Evolutionary conservation across 1,140 invertebrate species (phyloP).

Genomic region (Drosophila mojavensis): DNA sequence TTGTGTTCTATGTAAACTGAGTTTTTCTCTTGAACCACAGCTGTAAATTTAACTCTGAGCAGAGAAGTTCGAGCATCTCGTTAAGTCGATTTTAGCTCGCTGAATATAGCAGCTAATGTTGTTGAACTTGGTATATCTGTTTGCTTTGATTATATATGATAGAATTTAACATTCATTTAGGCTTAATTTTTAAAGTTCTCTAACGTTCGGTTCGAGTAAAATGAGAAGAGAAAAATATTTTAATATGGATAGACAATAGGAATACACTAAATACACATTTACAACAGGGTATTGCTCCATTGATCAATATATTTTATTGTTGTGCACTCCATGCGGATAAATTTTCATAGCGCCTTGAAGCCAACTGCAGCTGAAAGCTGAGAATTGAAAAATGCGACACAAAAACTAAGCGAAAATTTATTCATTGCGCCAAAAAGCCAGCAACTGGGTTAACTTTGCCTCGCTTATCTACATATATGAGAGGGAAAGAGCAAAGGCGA

Average conservation of each 20-base stretch:
- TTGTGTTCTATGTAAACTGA: too few species aligned
- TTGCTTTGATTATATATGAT: not conserved
- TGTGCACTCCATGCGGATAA: not conserved
- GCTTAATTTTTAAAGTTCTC: too few species aligned
- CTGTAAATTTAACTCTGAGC: too few species aligned
- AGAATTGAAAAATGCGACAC: conserved; percentile 39
- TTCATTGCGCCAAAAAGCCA: conserved; percentile 40
- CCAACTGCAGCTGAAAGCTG: conserved; percentile 16
- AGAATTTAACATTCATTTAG: too few species aligned
- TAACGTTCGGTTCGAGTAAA: too few species aligned
- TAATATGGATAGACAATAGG: too few species aligned
- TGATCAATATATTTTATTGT: conserved; percentile 1
- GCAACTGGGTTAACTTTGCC: conserved; percentile 68
- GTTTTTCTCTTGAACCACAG: too few species aligned
- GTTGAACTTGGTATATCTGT: not conserved
- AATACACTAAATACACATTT: too few species aligned
- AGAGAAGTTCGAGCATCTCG: too few species aligned
- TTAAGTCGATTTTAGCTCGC: too few species aligned
- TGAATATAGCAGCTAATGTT: too few species aligned
- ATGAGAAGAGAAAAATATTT: too few species aligned
- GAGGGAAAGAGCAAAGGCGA: not conserved
- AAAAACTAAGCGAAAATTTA: conserved; percentile 51
- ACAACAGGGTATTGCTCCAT: not conserved
- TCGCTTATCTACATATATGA: conserved; percentile 12
- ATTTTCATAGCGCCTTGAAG: conserved; percentile 20